Conservation (phyloP, 2,888 invertebrate species). For the Dilophus febrilis region DNA sequence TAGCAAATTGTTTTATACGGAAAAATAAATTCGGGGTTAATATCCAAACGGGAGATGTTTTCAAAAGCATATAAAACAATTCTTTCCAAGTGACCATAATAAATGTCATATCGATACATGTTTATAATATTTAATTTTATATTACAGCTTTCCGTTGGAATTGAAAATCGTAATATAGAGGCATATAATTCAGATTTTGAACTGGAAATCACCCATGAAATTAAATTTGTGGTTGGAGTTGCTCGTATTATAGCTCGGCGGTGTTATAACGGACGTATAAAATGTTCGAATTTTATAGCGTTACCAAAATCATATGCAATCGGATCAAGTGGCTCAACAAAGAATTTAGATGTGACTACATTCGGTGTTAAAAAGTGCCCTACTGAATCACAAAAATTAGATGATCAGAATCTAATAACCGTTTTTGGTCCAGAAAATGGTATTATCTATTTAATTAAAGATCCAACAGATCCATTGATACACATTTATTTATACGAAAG, state of each 20-base stretch:
- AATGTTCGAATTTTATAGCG: not conserved
- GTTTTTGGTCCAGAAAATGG: conserved; percentile 39
- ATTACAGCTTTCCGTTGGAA: conserved; percentile 50
- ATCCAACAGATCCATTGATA: conserved; percentile 52
- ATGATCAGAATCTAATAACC: conserved; percentile 24
- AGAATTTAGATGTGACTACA: not conserved
- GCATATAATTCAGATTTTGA: conserved; percentile 55
- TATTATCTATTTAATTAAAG: conserved; percentile 56
- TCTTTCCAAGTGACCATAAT: no score
- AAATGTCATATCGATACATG: no score
- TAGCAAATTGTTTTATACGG: no score
- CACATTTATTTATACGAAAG: conserved; percentile 60
- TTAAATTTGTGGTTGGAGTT: conserved; percentile 41
- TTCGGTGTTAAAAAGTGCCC: conserved; percentile 24
- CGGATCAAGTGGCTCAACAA: not conserved
- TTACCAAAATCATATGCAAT: not conserved
- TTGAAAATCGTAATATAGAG: conserved; percentile 51
- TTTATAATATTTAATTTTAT: no score
- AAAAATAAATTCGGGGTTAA: no score
- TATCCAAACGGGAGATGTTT: no score
- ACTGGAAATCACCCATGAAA: conserved; percentile 44
- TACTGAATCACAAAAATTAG: not conserved
- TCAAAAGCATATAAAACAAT: no score
- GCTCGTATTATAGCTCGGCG: conserved; percentile 12
- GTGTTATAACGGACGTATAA: not conserved